phyloP scores from a whole-genome alignment of 2,888 invertebrate genomes.

The Glomeris marginata region DNA sequence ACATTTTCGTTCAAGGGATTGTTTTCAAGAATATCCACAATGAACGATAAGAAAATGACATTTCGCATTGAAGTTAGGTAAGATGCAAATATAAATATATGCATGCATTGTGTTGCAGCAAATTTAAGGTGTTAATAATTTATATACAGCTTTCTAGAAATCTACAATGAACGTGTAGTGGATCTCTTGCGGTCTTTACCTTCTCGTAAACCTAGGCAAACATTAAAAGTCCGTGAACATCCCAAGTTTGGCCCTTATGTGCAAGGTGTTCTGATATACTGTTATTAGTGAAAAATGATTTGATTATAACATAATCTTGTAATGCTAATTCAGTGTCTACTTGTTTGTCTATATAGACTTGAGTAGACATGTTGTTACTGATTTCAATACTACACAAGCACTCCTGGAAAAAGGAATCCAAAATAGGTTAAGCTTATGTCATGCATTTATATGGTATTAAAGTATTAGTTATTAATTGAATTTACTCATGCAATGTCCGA shows the following conservation, averaged over 20 bases:
- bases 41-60: slow-evolving; percentile 21
- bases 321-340: slow-evolving; percentile 1
- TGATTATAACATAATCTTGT: not conserved
- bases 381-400: slow-evolving; percentile 40
- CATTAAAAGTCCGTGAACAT: slow-evolving; percentile 59
- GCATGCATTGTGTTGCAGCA: too few relatives aligned
- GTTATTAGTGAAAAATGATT: not conserved
- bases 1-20: slow-evolving; percentile 23
- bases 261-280: slow-evolving; percentile 43
- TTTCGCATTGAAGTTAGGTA: slow-evolving; percentile 29
- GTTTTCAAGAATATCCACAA: slow-evolving; percentile 26
- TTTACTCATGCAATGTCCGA: too few relatives aligned
- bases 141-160: slow-evolving; percentile 35
- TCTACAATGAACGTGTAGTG: slow-evolving; percentile 49
- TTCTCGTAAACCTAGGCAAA: slow-evolving; percentile 27
- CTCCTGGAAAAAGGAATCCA: slow-evolving; percentile 45
- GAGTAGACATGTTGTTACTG: slow-evolving; percentile 43
- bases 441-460: not conserved
- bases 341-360: slow-evolving; percentile 36
- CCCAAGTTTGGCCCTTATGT: slow-evolving; percentile 63
- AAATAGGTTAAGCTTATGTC: slow-evolving; percentile 16
- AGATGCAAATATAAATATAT: not conserved
- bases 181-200: slow-evolving; percentile 40
- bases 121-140: too few relatives aligned
- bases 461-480: too few relatives aligned